Evolutionary conservation across 2,797 vertebrate genomes (phyloP).

Genomic region (Momotus momota): DNA sequence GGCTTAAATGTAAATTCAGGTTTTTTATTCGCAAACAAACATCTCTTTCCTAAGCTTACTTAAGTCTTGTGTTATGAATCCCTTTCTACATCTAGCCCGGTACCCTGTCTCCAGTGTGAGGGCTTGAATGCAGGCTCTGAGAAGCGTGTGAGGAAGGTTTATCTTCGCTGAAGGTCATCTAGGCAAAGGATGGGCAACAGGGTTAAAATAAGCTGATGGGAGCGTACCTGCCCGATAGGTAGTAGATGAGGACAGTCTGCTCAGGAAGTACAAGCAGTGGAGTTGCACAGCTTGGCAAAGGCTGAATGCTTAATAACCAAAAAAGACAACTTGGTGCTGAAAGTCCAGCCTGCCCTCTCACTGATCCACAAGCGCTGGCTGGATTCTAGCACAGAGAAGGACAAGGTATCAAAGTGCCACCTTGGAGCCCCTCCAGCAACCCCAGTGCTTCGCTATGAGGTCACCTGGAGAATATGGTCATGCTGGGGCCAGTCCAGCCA

Average conservation of each 20-base stretch:
- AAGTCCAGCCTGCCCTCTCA: neutral
- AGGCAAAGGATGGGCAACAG: neutral
- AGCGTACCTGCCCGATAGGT: neutral
- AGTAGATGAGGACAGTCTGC: neutral
- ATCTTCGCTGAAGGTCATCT: neutral
- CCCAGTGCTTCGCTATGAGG: neutral
- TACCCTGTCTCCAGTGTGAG: neutral
- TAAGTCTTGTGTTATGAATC: neutral
- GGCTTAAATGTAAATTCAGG: neutral
- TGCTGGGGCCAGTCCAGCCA: fast-evolving
- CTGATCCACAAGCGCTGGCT: neutral
- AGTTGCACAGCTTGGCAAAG: neutral
- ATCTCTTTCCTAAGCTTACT: neutral
- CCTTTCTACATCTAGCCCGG: neutral
- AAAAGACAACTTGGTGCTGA: neutral
- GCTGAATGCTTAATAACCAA: neutral
- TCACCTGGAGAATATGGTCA: neutral
- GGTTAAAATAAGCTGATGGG: neutral
- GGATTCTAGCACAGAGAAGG: neutral
- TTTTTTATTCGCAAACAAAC: neutral
- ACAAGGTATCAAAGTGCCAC: neutral
- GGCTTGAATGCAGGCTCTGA: neutral
- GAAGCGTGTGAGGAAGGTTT: neutral
- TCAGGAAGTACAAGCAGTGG: neutral
- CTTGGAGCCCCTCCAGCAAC: neutral